phyloP scores from a whole-genome alignment of 2,797 vertebrate species.

The Anolis apletophallus region DNA sequence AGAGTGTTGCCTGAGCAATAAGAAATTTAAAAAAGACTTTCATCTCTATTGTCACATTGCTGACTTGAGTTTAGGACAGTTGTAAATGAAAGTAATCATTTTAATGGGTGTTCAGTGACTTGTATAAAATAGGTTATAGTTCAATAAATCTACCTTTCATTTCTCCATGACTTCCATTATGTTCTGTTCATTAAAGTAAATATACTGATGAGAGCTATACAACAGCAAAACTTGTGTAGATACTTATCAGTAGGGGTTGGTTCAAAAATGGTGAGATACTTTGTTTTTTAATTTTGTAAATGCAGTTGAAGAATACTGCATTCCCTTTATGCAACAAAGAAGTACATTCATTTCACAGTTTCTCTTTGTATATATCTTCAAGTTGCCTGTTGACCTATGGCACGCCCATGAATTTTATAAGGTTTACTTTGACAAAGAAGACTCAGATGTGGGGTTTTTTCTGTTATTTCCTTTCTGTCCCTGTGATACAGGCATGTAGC shows the following conservation, averaged over 20 bases:
- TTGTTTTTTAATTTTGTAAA: not conserved
- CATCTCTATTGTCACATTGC: conserved; percentile 6
- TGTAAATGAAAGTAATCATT: conserved; percentile 33
- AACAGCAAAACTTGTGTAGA: not conserved
- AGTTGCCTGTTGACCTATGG: too few relatives aligned
- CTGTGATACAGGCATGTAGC: too few relatives aligned
- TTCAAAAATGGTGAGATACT: not conserved
- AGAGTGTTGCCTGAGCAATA: not conserved
- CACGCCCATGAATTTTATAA: too few relatives aligned
- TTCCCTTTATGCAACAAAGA: not conserved
- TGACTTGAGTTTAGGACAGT: conserved; percentile 39
- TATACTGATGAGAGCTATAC: not conserved
- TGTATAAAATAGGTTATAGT: conserved; percentile 16
- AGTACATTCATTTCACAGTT: not conserved
- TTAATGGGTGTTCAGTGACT: conserved; percentile 10
- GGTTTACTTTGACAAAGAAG: too few relatives aligned
- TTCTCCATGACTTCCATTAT: conserved; percentile 29
- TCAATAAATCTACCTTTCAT: conserved; percentile 33
- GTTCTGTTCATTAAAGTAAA: conserved; percentile 23
- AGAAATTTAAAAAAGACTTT: not conserved
- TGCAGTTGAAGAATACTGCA: not conserved
- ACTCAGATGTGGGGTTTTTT: too few relatives aligned
- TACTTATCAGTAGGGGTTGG: not conserved
- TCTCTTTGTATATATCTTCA: too few relatives aligned
- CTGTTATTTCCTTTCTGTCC: too few relatives aligned